Percentiles rank a stretch among this genome's conserved stretches.
Conservation (phyloP, 2,888 invertebrate species). For the Anorthoa munda region DNA sequence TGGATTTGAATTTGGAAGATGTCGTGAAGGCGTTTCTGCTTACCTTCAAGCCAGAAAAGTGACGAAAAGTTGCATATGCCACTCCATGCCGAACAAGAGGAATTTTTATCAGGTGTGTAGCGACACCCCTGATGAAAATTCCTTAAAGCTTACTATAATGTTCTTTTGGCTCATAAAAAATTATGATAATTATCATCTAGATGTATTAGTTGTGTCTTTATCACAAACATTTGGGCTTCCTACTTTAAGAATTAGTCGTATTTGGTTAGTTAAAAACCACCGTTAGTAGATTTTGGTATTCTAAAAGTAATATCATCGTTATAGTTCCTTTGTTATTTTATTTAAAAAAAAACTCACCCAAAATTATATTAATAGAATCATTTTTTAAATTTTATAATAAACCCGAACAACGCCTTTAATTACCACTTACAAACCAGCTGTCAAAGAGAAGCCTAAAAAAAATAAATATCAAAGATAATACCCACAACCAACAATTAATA, state of each 20-base stretch:
- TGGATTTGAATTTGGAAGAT: neutral
- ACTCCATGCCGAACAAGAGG: too few relatives aligned
- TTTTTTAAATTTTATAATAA: neutral
- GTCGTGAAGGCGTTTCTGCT: neutral
- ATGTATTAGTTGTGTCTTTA: constrained; percentile 13
- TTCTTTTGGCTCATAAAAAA: neutral
- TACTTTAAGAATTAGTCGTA: constrained; percentile 6
- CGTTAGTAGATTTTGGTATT: constrained; percentile 14
- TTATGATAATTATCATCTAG: constrained; percentile 1
- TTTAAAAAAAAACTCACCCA: neutral
- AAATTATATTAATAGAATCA: neutral
- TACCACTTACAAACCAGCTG: constrained; percentile 5
- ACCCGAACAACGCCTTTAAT: constrained; percentile 3
- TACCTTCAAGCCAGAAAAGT: neutral
- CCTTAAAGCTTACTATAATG: too few relatives aligned
- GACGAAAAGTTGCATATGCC: too few relatives aligned
- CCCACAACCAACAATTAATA: too few relatives aligned
- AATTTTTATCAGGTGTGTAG: too few relatives aligned
- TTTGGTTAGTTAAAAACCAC: too few relatives aligned
- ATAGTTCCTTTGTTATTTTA: neutral
- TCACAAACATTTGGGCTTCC: constrained; percentile 32
- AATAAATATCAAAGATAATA: too few relatives aligned
- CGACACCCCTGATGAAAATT: too few relatives aligned
- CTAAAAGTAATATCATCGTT: neutral
- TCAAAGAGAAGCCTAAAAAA: too few relatives aligned